Evolutionary conservation across 2,797 vertebrate species (phyloP).

Genomic region (Epinephelus malabaricus): DNA sequence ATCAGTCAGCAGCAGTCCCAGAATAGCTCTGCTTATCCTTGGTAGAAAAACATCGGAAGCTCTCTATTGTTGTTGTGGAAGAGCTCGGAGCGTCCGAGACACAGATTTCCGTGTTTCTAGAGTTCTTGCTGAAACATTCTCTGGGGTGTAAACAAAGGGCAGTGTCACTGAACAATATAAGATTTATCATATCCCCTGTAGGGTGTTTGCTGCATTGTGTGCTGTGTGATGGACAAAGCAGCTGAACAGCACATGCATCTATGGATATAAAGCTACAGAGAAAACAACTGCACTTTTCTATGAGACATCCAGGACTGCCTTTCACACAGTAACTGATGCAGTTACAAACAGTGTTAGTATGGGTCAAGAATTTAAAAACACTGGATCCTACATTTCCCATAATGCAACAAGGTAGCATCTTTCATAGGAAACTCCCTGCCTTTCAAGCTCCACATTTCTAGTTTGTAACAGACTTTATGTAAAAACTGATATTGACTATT

Average conservation of each 20-base stretch:
- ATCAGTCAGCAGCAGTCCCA: conserved; percentile 48
- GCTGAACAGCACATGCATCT: background rate
- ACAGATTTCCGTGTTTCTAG: conserved; percentile 65
- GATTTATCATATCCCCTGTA: background rate
- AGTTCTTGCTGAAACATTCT: conserved; percentile 43
- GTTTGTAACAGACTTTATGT: too few relatives aligned
- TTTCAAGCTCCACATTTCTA: too few relatives aligned
- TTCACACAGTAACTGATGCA: too few relatives aligned
- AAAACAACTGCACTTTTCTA: background rate
- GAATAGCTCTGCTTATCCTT: conserved; percentile 69
- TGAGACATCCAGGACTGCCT: too few relatives aligned
- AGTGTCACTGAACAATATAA: conserved; percentile 26
- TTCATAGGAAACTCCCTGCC: too few relatives aligned
- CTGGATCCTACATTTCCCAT: too few relatives aligned
- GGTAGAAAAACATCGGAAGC: conserved; percentile 68
- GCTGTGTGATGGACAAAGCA: background rate
- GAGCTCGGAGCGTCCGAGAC: conserved; percentile 21
- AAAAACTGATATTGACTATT: too few relatives aligned
- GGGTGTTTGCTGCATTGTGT: background rate
- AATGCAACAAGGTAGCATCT: too few relatives aligned
- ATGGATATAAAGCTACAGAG: background rate
- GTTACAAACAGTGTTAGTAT: too few relatives aligned
- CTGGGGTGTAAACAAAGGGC: conserved; percentile 47
- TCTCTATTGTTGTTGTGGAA: conserved; percentile 69
- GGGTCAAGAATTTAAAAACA: too few relatives aligned